Conservation (phyloP, 2,113 vertebrate species). For the Caloenas nicobarica region DNA sequence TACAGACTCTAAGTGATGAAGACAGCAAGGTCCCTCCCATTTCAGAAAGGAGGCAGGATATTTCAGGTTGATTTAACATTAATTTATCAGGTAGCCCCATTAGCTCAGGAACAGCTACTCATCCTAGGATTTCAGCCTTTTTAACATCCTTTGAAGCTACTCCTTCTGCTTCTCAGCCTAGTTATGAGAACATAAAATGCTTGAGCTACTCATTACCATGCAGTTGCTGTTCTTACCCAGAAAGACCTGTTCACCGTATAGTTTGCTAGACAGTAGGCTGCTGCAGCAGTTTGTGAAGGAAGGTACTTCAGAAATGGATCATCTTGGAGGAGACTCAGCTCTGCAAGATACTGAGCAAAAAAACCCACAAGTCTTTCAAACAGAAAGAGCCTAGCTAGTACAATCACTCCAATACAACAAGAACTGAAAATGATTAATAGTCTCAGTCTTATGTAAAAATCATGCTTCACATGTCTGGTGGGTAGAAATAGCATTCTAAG, state of each 20-base stretch:
- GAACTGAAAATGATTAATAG: accelerated
- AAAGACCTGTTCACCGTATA: slow-evolving; percentile 83
- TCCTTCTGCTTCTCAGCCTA: neutral
- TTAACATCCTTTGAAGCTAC: neutral
- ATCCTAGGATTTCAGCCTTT: neutral
- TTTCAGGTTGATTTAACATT: neutral
- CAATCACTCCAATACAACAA: neutral
- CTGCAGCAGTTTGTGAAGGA: slow-evolving; percentile 89
- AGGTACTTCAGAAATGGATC: slow-evolving; percentile 86
- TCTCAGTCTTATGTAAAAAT: neutral
- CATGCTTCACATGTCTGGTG: neutral
- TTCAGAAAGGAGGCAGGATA: neutral
- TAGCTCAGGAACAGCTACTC: neutral
- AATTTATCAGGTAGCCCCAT: neutral
- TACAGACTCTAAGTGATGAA: neutral
- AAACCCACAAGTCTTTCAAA: neutral
- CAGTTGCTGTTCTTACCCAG: slow-evolving; percentile 78
- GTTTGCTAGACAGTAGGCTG: slow-evolving; percentile 88
- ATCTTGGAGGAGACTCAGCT: slow-evolving; percentile 88
- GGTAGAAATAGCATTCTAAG: neutral
- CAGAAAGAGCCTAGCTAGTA: neutral
- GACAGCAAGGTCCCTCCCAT: neutral
- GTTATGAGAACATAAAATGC: neutral
- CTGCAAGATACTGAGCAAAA: slow-evolving; percentile 85
- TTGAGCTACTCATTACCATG: neutral